Conservation (phyloP, 2,888 invertebrate species). For the Cerastis leucographa region DNA sequence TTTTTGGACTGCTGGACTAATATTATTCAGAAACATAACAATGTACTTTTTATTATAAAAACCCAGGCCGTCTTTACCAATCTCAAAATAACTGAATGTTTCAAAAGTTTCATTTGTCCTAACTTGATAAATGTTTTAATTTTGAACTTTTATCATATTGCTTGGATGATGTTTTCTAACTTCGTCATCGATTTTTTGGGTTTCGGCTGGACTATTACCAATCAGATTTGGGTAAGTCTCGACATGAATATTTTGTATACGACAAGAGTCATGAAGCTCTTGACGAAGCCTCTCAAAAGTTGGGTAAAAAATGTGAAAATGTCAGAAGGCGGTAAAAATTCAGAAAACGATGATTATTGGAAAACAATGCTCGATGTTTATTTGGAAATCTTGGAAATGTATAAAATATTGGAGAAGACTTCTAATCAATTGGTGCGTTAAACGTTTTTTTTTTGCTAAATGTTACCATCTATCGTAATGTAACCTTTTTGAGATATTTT, state of each 20-base stretch:
- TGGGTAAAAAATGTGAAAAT: constrained; percentile 15
- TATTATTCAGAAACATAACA: constrained; percentile 8
- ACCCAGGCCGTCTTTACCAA: constrained; percentile 12
- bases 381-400: constrained; percentile 21
- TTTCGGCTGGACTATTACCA: too few relatives aligned
- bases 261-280: constrained; percentile 5
- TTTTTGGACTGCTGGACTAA: constrained; percentile 13
- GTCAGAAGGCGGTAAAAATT: not conserved
- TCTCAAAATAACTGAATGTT: too few relatives aligned
- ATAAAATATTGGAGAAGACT: constrained; percentile 20
- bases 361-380: too few relatives aligned
- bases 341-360: constrained; percentile 8
- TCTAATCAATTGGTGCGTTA: constrained; percentile 4
- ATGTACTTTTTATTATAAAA: constrained; percentile 7
- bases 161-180: too few relatives aligned
- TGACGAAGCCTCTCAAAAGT: not conserved
- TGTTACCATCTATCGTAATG: too few relatives aligned
- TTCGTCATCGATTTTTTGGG: too few relatives aligned
- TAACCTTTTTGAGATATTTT: not conserved
- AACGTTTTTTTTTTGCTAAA: not conserved
- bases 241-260: constrained; percentile 15
- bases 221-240: not conserved
- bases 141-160: too few relatives aligned
- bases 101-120: too few relatives aligned
- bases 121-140: too few relatives aligned